phyloP scores from a whole-genome alignment of 92 coral and sea anemone genomes.

The Zoanthus sansibaricus region DNA sequence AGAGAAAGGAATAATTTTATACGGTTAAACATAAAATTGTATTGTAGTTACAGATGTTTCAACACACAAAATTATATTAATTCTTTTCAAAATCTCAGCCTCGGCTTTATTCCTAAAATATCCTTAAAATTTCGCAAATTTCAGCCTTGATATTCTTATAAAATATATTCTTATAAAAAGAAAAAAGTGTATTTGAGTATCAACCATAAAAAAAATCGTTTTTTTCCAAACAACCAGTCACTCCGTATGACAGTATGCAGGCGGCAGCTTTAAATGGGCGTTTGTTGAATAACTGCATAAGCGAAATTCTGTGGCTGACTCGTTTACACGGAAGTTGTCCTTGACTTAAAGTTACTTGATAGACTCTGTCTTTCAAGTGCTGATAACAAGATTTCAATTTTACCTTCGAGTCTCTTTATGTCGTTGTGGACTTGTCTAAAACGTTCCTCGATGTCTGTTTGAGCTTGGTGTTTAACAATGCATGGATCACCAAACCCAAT shows the following conservation, averaged over 20 bases:
- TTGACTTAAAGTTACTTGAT: neutral
- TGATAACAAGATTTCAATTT: constrained; percentile 75
- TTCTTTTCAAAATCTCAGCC: no score
- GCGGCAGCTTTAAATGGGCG: neutral
- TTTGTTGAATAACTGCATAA: neutral
- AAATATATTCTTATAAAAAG: neutral
- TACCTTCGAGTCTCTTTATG: constrained; percentile 79
- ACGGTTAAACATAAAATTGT: no score
- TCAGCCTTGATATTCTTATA: no score
- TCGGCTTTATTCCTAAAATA: no score
- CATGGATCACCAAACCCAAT: constrained; percentile 42
- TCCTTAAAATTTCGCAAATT: no score
- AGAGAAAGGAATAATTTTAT: no score
- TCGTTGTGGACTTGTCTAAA: constrained; percentile 73
- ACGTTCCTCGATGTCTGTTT: constrained; percentile 64
- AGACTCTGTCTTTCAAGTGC: constrained; percentile 49
- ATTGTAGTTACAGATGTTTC: no score
- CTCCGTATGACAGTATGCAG: neutral
- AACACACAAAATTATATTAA: no score
- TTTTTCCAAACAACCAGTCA: neutral
- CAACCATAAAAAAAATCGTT: neutral
- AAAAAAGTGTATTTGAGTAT: neutral
- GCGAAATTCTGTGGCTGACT: neutral
- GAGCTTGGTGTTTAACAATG: constrained; percentile 30
- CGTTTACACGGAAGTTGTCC: constrained; percentile 15